Evolutionary conservation across 2,888 invertebrate genomes (phyloP).

Genomic region (Troilus luridus): DNA sequence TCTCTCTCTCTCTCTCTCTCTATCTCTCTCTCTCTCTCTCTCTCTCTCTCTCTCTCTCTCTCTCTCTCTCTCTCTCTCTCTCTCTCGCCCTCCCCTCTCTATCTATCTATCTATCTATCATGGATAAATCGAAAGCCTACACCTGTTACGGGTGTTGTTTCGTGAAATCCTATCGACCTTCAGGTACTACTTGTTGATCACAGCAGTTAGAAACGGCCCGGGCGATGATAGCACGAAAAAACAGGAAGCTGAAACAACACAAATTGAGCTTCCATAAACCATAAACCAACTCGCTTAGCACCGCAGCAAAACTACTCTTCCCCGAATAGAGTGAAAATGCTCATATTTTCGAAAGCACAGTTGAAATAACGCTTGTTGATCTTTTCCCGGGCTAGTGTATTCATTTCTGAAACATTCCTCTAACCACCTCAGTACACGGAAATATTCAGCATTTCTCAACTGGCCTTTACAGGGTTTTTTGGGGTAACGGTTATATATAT

Average conservation of each 20-base stretch:
- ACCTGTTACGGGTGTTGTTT: not conserved
- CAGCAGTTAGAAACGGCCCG: not conserved
- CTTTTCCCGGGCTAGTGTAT: not conserved
- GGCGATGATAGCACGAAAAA: not conserved
- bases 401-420: not conserved
- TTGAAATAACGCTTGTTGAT: not conserved
- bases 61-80: too few relatives aligned
- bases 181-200: not conserved
- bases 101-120: too few relatives aligned
- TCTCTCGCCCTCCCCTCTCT: too few relatives aligned
- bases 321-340: not conserved
- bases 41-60: too few relatives aligned
- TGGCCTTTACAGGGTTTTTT: not conserved
- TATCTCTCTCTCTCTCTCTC: too few relatives aligned
- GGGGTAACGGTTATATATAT: not conserved
- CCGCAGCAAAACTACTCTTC: not conserved
- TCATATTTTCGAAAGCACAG: slow-evolving; percentile 4
- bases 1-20: too few relatives aligned
- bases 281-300: not conserved
- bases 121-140: not conserved
- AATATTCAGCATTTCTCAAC: not conserved
- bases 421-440: not conserved
- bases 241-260: not conserved
- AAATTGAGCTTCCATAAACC: not conserved
- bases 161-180: not conserved